Conservation (phyloP, 1,140 invertebrate genomes). For the Sipha flava region DNA sequence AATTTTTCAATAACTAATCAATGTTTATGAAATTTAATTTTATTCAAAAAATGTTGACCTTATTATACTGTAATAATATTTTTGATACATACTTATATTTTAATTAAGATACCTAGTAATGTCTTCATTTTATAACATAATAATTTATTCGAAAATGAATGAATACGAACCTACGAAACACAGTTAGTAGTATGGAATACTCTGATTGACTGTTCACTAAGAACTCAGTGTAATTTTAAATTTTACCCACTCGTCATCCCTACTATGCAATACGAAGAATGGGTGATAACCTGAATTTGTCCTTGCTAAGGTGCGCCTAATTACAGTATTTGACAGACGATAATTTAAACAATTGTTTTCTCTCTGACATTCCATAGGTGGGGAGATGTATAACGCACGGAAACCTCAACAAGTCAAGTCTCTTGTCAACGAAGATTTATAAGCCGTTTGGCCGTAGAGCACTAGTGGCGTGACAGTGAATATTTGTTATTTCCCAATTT, state of each 20-base stretch:
- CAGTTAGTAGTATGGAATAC: too few relatives aligned
- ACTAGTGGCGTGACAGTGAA: not conserved
- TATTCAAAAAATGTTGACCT: too few relatives aligned
- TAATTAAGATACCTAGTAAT: too few relatives aligned
- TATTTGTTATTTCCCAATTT: constrained; percentile 2
- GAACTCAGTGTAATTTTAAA: not conserved
- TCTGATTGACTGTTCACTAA: not conserved
- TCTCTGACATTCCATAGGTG: not conserved
- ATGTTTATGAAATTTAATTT: too few relatives aligned
- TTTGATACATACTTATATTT: too few relatives aligned
- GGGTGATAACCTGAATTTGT: not conserved
- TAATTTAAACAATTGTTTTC: constrained; percentile 19
- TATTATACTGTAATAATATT: too few relatives aligned
- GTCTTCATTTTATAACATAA: too few relatives aligned
- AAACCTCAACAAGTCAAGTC: not conserved
- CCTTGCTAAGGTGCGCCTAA: not conserved
- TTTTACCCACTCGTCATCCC: too few relatives aligned
- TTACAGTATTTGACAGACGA: constrained; percentile 11
- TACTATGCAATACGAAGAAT: not conserved
- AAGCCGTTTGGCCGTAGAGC: not conserved
- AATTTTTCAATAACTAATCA: too few relatives aligned
- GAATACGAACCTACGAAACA: too few relatives aligned
- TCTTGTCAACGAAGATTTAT: constrained; percentile 2
- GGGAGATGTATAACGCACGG: not conserved
- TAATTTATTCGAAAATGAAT: too few relatives aligned